Evolutionary conservation across 2,113 vertebrate genomes (phyloP).

Genomic region (Porphyrio hochstetteri): DNA sequence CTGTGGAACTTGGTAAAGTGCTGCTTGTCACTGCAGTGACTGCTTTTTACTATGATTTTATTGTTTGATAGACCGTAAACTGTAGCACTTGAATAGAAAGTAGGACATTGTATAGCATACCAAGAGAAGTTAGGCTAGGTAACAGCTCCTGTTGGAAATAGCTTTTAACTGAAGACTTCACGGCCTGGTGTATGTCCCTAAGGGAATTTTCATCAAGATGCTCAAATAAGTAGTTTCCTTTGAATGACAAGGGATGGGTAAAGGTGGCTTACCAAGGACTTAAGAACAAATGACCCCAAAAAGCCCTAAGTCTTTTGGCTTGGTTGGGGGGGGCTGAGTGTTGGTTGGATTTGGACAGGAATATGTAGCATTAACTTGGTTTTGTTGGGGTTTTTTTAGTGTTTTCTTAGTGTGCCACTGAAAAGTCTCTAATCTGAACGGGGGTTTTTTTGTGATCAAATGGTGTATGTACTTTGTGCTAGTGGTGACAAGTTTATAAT

Average conservation of each 20-base stretch:
- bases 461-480: neutral
- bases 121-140: neutral
- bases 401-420: neutral
- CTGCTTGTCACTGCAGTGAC: neutral
- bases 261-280: neutral
- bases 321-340: neutral
- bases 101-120: neutral
- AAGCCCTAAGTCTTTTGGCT: neutral
- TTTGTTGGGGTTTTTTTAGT: neutral
- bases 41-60: neutral
- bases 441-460: neutral
- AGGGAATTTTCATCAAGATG: neutral
- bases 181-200: neutral
- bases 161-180: neutral
- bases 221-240: neutral
- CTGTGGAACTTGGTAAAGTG: neutral
- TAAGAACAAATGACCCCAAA: neutral
- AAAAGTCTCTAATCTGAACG: neutral
- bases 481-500: too few relatives aligned
- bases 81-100: neutral
- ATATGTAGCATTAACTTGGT: too few relatives aligned
- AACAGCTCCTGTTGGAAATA: neutral
- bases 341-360: neutral
- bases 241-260: neutral
- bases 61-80: neutral